Evolutionary conservation across 2,113 vertebrate genomes (phyloP).

Genomic region (Hylia prasina): DNA sequence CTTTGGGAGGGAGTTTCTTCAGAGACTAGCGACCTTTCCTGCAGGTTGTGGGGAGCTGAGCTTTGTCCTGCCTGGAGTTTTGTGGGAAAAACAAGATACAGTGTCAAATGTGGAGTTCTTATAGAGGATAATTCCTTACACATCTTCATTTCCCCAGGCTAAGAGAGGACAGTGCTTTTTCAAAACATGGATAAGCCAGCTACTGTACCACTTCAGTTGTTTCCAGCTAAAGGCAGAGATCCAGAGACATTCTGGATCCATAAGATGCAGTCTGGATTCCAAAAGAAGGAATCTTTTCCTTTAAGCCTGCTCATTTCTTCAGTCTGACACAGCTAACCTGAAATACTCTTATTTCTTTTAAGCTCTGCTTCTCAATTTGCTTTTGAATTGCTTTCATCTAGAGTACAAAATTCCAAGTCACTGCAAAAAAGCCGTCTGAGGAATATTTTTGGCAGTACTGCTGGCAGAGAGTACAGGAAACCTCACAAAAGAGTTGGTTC

Average conservation of each 20-base stretch:
- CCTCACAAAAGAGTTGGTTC: constrained; percentile 14
- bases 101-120: not conserved
- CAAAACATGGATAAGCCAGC: not conserved
- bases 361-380: not conserved
- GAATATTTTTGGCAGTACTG: constrained; percentile 35
- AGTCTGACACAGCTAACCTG: not conserved
- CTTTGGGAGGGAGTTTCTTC: not conserved
- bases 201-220: not conserved
- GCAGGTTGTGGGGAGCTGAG: not conserved
- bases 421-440: constrained; percentile 1
- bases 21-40: not conserved
- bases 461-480: constrained; percentile 37
- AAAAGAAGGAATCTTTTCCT: not conserved
- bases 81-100: not conserved
- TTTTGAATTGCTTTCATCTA: constrained; percentile 34
- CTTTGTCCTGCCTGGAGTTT: not conserved
- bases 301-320: not conserved
- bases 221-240: not conserved
- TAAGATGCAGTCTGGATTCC: not conserved
- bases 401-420: constrained; percentile 37
- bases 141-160: not conserved
- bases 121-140: not conserved
- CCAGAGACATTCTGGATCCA: not conserved
- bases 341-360: not conserved
- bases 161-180: not conserved